Evolutionary conservation across 2,888 invertebrate species (phyloP).

Genomic region (Acronicta psi): DNA sequence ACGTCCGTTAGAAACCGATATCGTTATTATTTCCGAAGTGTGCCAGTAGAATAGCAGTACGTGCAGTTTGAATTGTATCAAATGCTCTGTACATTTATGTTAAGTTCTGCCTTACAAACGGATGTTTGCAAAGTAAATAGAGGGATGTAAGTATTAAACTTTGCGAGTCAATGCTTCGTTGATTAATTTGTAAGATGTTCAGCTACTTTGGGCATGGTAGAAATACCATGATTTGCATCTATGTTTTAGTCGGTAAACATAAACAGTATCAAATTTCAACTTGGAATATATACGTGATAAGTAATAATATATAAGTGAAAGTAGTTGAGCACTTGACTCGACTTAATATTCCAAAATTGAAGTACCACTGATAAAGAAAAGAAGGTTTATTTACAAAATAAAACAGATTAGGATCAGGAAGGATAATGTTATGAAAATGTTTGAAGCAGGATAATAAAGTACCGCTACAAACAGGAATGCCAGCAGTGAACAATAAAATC

Average conservation of each 20-base stretch:
- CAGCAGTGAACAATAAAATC: slow-evolving; percentile 39
- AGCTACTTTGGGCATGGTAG: not conserved
- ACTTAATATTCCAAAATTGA: not conserved
- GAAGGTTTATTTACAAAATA: not conserved
- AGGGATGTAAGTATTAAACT: slow-evolving; percentile 1
- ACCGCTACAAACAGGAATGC: slow-evolving; percentile 34
- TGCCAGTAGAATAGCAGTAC: slow-evolving; percentile 64
- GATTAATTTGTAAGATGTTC: slow-evolving; percentile 14
- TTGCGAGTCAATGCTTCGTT: slow-evolving; percentile 16
- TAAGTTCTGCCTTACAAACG: slow-evolving; percentile 16
- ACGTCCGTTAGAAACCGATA: slow-evolving; percentile 75
- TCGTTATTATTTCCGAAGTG: slow-evolving; percentile 68
- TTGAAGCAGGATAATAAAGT: slow-evolving; percentile 25
- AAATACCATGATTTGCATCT: not conserved
- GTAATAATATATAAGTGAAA: too few relatives aligned
- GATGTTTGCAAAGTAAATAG: slow-evolving; percentile 20
- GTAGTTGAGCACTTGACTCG: not conserved
- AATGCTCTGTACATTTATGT: slow-evolving; percentile 11
- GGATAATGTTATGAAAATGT: slow-evolving; percentile 17
- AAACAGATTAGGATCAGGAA: slow-evolving; percentile 7
- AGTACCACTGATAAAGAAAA: not conserved
- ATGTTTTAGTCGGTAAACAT: not conserved
- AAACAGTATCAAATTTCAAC: too few relatives aligned
- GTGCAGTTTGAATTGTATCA: slow-evolving; percentile 29
- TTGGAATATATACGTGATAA: too few relatives aligned